These are phyloP conservation scores for Hyppa rectilinea DNA, from an alignment of 2,888 invertebrate species.

Conservation along the genomic window DNA sequence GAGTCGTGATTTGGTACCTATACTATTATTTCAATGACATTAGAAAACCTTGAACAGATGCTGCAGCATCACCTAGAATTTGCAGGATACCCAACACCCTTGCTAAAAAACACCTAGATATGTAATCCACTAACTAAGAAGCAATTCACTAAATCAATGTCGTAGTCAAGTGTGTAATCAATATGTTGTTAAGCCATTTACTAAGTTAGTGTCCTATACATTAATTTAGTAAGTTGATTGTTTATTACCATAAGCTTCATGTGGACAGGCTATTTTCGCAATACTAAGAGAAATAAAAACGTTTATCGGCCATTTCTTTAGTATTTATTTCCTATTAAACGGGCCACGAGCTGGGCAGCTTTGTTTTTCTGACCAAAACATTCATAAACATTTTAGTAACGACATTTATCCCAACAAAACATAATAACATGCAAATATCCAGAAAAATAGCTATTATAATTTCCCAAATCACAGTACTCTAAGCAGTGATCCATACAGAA, in stretches of 20 bases:
- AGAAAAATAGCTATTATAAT: slow-evolving; percentile 32
- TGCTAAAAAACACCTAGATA: no score
- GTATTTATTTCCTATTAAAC: slow-evolving; percentile 31
- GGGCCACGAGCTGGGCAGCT: not conserved
- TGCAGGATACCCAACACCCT: no score
- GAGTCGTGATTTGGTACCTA: no score
- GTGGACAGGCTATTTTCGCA: not conserved
- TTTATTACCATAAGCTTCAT: no score
- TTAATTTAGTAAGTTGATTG: not conserved
- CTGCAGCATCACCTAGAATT: no score
- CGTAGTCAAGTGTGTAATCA: no score
- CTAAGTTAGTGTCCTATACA: no score
- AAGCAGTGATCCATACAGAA: slow-evolving; percentile 57
- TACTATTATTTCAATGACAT: no score
- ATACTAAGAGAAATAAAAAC: not conserved
- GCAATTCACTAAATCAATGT: no score
- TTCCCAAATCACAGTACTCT: slow-evolving; percentile 31
- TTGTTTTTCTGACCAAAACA: slow-evolving; percentile 10
- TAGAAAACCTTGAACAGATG: no score
- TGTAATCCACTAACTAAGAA: no score
- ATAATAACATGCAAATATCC: slow-evolving; percentile 39
- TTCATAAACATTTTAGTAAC: slow-evolving; percentile 25
- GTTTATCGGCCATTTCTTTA: not conserved
- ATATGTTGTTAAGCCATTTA: no score
- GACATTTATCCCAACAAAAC: slow-evolving; percentile 6